Evolutionary conservation across 1,140 invertebrate species (phyloP).

Genomic region (Drosophila teissieri): DNA sequence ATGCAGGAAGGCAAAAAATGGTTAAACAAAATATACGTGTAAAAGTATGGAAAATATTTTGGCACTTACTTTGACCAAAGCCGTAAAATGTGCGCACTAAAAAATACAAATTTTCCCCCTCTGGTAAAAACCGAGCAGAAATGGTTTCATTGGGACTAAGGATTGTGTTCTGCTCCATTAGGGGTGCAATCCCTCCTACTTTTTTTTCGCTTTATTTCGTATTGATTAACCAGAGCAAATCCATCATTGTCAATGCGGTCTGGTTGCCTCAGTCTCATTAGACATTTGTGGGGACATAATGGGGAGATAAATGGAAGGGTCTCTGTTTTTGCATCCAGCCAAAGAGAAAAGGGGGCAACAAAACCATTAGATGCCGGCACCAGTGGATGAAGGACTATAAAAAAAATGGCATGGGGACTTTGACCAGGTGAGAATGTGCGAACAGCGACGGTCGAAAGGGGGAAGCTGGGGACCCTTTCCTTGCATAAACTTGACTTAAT

Average conservation of each 20-base stretch:
- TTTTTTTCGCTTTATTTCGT: constrained; percentile 54
- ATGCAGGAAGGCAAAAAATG: background rate
- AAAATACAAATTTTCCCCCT: background rate
- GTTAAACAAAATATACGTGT: no score
- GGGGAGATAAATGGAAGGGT: constrained; percentile 2
- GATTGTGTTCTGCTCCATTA: background rate
- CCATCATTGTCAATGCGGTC: constrained; percentile 76
- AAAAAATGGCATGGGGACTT: background rate
- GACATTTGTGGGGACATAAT: constrained; percentile 20
- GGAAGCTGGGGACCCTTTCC: constrained; percentile 21
- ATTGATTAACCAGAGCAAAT: constrained; percentile 76
- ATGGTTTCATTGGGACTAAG: background rate
- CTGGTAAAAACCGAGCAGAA: background rate
- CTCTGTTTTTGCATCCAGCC: background rate
- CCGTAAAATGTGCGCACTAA: background rate
- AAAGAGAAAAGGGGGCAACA: constrained; percentile 29
- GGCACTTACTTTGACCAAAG: background rate
- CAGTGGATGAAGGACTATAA: background rate
- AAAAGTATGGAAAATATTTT: background rate
- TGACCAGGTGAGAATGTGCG: constrained; percentile 51
- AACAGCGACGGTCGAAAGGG: constrained; percentile 19
- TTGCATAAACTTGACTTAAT: constrained; percentile 83
- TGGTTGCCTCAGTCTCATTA: constrained; percentile 27
- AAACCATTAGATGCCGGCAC: constrained; percentile 36
- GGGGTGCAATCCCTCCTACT: background rate